Base-by-base conservation (phyloP, 2,797 vertebrate species). In the Scyliorhinus canicula region DNA sequence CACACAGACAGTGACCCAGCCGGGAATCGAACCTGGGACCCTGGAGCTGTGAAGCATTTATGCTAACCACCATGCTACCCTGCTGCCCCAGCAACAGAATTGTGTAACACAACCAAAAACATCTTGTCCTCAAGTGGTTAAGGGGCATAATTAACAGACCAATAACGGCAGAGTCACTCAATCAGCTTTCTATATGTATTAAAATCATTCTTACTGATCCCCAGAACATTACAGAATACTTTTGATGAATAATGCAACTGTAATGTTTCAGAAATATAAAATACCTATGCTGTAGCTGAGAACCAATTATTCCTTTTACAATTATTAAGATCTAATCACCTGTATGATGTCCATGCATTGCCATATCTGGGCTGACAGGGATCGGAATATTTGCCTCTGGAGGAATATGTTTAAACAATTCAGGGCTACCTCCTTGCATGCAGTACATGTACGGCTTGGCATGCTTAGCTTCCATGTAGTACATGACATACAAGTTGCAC, bases 401-500 rank as follows among this genome's bases (percentile, higher is more conserved):
- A 0, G 99, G 99, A 96, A 99, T 99, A 95, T 96, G 96, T 96
- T 97, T 96, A 96, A 99, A 99, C 94, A 98, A 96, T 55, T 98
- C 97, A 19, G 96, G 97, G 88, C 97, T 97, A 85, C 98, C 97
- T 0, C 97, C 97, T 74, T 98, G 97, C 95, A 98, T 98, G 96
- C 99, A 99, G 95, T 96, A 98, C 98, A 98, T 98, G 95, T 98
- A 99, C 2, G 99, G 98, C 69, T 97, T 95, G 14, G 98, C 98
- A 55, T 98, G 97, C 95, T 97, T 98, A 95, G 97, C 98, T 95
- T 99, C 99, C 98, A 99, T 99, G 96, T 99, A 99, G 97, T 99
- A 99, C 99, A 99, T 99, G 88, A 99, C 98, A 95, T 99, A 99
- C 96, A 99, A 98, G 97, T 99, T 99, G 96, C 99, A 99, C 99